Base-by-base conservation (phyloP, 2,888 invertebrate species). In the Heteromyza rotundicornis region DNA sequence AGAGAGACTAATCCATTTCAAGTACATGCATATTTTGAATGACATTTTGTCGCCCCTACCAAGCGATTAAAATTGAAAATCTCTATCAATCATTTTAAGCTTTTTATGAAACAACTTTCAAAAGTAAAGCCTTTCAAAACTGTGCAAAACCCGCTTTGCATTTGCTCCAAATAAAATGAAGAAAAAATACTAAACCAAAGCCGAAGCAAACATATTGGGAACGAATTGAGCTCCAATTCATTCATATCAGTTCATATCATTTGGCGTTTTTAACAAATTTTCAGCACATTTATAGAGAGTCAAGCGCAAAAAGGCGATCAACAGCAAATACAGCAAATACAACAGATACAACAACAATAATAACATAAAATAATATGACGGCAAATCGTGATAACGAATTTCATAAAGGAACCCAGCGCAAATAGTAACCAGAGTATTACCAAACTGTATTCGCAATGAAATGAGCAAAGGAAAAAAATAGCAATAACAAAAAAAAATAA, bases 361-460 rank as follows among this genome's bases (percentile, higher is more conserved):
- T 20, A 47, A 73, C 69, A 72, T 70, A 69, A 74, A 73, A 73
- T 74, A 74, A 74, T 74, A 74, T 74, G 73, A 68, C 74, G 69
- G 72, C 74, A 73, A 74, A 74, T 74, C 74, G 74, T 74, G 74
- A 74, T 74, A 73, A 74, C 71, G 73, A 72, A 72, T 67, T 72
- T 72, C 50, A 51, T 20, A 40, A 40, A 40, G n/a, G 8, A 40
- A 40, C 40, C 16, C 40, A 40, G 16, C 40, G 5, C 14, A 40
- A 40, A 20, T 47, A 47, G 20, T n/a, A 40, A n/a, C n/a, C n/a
- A 8, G 12, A 40, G 40, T 47, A 27, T 40, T 47, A 36, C 57
- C 50, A 44, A 40, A 52, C 44, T 54, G 57, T 50, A 22, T 27
- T 57, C n/a, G 61, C 20, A 55, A 35, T 52, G 2, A 1, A 2